Evolutionary conservation across 1,140 invertebrate species (phyloP).

Genomic region (Marisa cornuarietis): DNA sequence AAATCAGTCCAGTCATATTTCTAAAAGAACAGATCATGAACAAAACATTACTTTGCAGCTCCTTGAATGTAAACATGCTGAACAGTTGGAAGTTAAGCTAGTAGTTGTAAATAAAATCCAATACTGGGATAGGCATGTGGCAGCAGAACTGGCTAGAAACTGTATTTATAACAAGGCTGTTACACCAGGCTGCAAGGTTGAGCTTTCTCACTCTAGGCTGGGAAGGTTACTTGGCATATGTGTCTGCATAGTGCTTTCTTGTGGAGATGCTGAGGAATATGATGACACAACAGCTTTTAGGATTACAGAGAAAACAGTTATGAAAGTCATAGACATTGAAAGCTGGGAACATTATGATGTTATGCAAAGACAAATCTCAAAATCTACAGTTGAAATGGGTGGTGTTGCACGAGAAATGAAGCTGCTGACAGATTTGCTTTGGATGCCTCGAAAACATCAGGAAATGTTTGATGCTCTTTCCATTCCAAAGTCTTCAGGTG

Average conservation of each 20-base stretch:
- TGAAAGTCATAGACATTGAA: slow-evolving; percentile 38
- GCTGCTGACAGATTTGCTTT: slow-evolving; percentile 46
- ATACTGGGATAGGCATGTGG: neutral
- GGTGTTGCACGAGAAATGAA: slow-evolving; percentile 43
- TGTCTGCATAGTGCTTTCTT: slow-evolving; percentile 33
- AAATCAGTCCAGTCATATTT: neutral
- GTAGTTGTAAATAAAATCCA: slow-evolving; percentile 6
- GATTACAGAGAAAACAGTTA: slow-evolving; percentile 28
- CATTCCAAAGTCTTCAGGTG: slow-evolving; percentile 37
- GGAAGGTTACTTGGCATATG: slow-evolving; percentile 43
- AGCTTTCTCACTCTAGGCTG: slow-evolving; percentile 33
- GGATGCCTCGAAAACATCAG: slow-evolving; percentile 30
- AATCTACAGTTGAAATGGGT: slow-evolving; percentile 29
- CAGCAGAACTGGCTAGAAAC: slow-evolving; percentile 26
- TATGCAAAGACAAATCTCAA: slow-evolving; percentile 25
- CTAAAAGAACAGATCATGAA: neutral
- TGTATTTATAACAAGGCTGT: slow-evolving; percentile 42
- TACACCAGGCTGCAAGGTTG: slow-evolving; percentile 30
- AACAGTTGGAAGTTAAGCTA: slow-evolving; percentile 6
- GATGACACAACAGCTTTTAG: slow-evolving; percentile 22
- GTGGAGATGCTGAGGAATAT: neutral
- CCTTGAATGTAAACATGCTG: neutral
- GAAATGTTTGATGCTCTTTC: slow-evolving; percentile 18
- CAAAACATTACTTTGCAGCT: neutral
- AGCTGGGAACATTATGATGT: slow-evolving; percentile 42